Conservation (phyloP, 2,888 invertebrate genomes). For the Nephrocerus scutellatus region DNA sequence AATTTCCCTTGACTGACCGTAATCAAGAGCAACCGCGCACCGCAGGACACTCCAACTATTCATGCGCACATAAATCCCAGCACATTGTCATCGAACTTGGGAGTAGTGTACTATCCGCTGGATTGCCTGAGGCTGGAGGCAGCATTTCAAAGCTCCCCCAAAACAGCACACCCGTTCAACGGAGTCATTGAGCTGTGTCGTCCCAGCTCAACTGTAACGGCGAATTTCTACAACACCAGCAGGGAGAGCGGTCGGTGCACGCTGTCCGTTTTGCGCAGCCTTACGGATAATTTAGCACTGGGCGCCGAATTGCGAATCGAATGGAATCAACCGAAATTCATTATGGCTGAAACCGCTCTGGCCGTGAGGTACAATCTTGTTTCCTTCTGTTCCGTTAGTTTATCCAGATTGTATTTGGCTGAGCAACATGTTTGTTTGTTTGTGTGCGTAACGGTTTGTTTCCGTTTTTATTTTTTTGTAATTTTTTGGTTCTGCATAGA, state of each 20-base stretch:
- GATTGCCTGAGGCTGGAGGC: conserved; percentile 33
- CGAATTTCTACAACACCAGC: conserved; percentile 37
- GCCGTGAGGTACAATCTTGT: conserved; percentile 31
- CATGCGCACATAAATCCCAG: conserved; percentile 44
- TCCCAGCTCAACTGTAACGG: conserved; percentile 35
- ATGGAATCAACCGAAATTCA: conserved; percentile 33
- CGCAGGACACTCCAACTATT: conserved; percentile 41
- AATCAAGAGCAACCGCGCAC: no score
- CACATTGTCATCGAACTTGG: conserved; percentile 41
- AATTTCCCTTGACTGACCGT: no score
- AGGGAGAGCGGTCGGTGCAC: conserved; percentile 37
- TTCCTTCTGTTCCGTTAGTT: neutral
- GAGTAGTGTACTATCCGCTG: conserved; percentile 39
- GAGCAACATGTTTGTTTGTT: no score
- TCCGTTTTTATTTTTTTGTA: no score
- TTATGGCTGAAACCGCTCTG: conserved; percentile 34
- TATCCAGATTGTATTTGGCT: neutral
- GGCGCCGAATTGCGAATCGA: conserved; percentile 41
- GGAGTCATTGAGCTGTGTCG: conserved; percentile 34
- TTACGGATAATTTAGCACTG: conserved; percentile 36
- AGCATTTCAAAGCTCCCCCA: conserved; percentile 32
- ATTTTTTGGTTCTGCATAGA: conserved; percentile 25
- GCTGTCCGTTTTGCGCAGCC: conserved; percentile 39
- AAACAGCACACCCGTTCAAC: conserved; percentile 27
- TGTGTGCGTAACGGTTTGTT: no score